These are phyloP conservation scores for Oppia nitens DNA, from an alignment of 1,140 invertebrate species.

Conservation along the genomic window DNA sequence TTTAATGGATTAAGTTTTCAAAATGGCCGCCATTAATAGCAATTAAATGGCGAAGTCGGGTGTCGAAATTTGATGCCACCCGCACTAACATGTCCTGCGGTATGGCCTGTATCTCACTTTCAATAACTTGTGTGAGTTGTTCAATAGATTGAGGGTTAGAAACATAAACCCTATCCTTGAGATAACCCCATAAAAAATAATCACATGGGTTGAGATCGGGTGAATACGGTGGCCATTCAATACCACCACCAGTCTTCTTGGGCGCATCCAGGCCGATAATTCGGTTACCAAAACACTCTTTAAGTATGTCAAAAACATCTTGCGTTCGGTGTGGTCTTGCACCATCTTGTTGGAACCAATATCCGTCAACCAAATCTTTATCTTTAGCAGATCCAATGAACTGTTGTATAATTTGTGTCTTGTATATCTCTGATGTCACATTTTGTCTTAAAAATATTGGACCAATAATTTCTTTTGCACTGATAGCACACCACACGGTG, in stretches of 20 bases:
- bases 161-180: constrained; percentile 16
- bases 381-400: constrained; percentile 8
- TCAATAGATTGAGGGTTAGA: neutral
- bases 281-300: neutral
- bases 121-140: neutral
- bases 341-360: neutral
- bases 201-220: constrained; percentile 19
- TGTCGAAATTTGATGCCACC: neutral
- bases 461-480: constrained; percentile 3
- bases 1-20: constrained; percentile 12
- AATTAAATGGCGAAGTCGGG: neutral
- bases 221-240: constrained; percentile 18
- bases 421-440: constrained; percentile 7
- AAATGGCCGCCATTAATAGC: neutral
- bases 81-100: neutral
- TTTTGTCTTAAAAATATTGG: constrained; percentile 11
- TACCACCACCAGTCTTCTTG: neutral
- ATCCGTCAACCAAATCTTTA: neutral
- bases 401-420: neutral
- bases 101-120: neutral
- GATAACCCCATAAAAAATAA: constrained; percentile 19
- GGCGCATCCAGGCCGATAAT: neutral
- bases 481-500: constrained; percentile 14
- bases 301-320: neutral
- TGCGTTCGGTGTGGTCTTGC: constrained; percentile 4